Conservation (phyloP, 2,888 invertebrate species). For the Drosophila fungiperda region DNA sequence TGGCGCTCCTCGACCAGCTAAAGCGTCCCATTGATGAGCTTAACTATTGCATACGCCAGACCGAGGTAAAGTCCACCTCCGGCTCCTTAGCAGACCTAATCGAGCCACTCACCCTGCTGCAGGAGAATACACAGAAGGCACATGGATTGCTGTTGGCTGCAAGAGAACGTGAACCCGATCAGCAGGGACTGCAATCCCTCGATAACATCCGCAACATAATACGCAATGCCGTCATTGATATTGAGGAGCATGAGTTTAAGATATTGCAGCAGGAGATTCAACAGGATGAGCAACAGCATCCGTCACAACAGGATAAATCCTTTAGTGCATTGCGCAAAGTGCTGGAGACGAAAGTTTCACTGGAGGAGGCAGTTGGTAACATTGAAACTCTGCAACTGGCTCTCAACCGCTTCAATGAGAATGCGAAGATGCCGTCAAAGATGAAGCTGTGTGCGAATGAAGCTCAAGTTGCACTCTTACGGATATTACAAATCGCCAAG, state of each 20-base stretch:
- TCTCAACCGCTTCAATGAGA: constrained; percentile 62
- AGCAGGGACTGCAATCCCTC: constrained; percentile 74
- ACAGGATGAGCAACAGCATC: constrained; percentile 77
- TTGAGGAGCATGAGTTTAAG: constrained; percentile 83
- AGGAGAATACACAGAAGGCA: constrained; percentile 81
- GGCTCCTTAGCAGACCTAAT: constrained; percentile 83
- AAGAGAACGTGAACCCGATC: constrained; percentile 66
- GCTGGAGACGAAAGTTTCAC: constrained; percentile 78
- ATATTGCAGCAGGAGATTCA: constrained; percentile 81
- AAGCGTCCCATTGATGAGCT: constrained; percentile 86
- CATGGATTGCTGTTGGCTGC: constrained; percentile 76
- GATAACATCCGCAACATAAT: constrained; percentile 80
- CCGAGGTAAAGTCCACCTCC: constrained; percentile 83
- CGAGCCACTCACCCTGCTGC: constrained; percentile 83
- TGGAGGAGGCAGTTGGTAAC: constrained; percentile 81
- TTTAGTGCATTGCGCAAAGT: constrained; percentile 79
- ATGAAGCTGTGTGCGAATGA: constrained; percentile 47
- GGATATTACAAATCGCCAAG: constrained; percentile 67
- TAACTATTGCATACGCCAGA: constrained; percentile 85
- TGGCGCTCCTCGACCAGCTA: constrained; percentile 86
- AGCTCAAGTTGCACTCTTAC: constrained; percentile 55
- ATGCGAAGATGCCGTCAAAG: constrained; percentile 28
- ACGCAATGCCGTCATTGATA: constrained; percentile 79
- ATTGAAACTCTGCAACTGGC: constrained; percentile 79
- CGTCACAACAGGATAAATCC: constrained; percentile 74